Evolutionary conservation across 2,888 invertebrate species (phyloP), one percentile per base, ranked within the genome.

Genomic region (Panzeria rudis): DNA sequence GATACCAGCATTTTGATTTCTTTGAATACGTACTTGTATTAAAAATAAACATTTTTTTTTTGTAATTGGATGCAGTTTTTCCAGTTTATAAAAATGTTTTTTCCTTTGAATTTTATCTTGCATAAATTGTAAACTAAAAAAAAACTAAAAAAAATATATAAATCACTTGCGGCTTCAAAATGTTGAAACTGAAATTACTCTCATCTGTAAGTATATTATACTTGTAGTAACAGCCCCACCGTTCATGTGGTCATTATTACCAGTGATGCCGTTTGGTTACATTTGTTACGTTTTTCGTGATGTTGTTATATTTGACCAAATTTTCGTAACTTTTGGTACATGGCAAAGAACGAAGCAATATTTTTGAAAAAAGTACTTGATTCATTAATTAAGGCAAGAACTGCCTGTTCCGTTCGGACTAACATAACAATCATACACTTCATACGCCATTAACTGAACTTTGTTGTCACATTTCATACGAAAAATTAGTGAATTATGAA

Each of bases 141-240:
- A 35, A 75, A 72, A 17, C 17, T 1, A 50, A 50, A 41, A 64
- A 79, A 52, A 66, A 66, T 81, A 73, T 32, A 81, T 80, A 87
- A 87, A 87, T 84, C 87, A 86, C 87, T 87, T 86, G 86, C 87
- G 84, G 86, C 86, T 84, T 84, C 84, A 81, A 73, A 82, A 86
- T 86, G 83, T 83, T 84, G 87, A 87, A 87, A 87, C 83, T 86
- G 87, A 87, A 87, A 87, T 86, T 86, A 83, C 76, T 80, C 83
- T 80, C 85, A 82, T 83, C 68, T 80, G 71, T 41, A 62, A 75
- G 64, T 44, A 44, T 47, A 54, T 56, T 73, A 47, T 47, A 73
- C 52, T 73, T 44, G 38, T 50, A 59, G 13, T 50, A 17, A 35
- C 29, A 54, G 23, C 71, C 32, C 61, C 78, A 69, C 56, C 2